Evolutionary conservation across 1,140 invertebrate species (phyloP).

Genomic region (roundworm (Caenorhabditis elegans)): WBcel235 BX284603.4:9947501-9948000

Average conservation of each 20-base stretch:
- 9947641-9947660: background rate
- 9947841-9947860: background rate
- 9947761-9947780: too few relatives aligned
- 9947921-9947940: background rate
- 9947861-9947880: background rate
- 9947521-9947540: background rate
- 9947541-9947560: conserved; percentile 1
- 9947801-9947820: background rate
- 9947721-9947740: background rate
- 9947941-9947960: conserved; percentile 4
- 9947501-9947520: background rate
- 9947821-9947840: background rate
- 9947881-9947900: background rate
- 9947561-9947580: background rate
- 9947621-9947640: background rate
- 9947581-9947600: background rate
- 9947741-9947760: too few relatives aligned
- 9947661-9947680: background rate
- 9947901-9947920: background rate
- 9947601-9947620: too few relatives aligned
- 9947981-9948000: background rate
- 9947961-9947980: background rate
- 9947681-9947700: background rate
- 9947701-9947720: background rate
- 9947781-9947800: background rate